Base-by-base conservation (phyloP, 2,113 vertebrate species). In the Aphyosemion australe region DNA sequence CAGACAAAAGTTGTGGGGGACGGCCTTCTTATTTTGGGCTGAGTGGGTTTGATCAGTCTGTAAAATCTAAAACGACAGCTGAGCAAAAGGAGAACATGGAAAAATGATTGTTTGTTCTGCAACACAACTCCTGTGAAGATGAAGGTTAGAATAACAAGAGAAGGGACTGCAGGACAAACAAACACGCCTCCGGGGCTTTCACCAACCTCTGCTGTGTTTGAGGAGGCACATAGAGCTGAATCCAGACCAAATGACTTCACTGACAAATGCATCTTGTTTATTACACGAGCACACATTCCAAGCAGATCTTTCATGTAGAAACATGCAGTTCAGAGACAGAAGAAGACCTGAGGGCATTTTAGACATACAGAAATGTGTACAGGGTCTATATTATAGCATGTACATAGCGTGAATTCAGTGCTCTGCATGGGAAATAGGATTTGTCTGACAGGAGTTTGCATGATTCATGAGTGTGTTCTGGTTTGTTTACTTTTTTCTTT, bases 251-350 rank as follows among this genome's bases (percentile, higher is more conserved):
- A 51, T 13, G 10, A 65, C 61, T 37, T 49, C 68, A 74, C 49
- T 65, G 65, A 74, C 76, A 84, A 86, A 86, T 78, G 65, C 58
- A 78, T 74, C 37, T 60, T 71, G 41, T 87, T 88, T 89, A 90
- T 86, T 86, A 72, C 60, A 65, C 65, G 52, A 70, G 34, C 1
- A 46, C 50, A 74, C 59, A 71, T 64, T 83, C 32, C 56, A 57
- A 61, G 60, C 59, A 69, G 15, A 69, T 51, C 43, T 72, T 62
- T 60, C 55, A 19, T 65, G 59, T 67, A 63, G 70, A 78, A 72
- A 69, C 72, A 65, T 56, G 57, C 53, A 78, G 58, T 51, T 14
- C 42, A 67, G n/a, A n/a, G n/a, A n/a, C n/a, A n/a, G n/a, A n/a
- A n/a, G n/a, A n/a, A n/a, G 52, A 58, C 83, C 82, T 70, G 75